Conservation (phyloP, 2,888 invertebrate genomes). For the Trachelus tabidus region DNA sequence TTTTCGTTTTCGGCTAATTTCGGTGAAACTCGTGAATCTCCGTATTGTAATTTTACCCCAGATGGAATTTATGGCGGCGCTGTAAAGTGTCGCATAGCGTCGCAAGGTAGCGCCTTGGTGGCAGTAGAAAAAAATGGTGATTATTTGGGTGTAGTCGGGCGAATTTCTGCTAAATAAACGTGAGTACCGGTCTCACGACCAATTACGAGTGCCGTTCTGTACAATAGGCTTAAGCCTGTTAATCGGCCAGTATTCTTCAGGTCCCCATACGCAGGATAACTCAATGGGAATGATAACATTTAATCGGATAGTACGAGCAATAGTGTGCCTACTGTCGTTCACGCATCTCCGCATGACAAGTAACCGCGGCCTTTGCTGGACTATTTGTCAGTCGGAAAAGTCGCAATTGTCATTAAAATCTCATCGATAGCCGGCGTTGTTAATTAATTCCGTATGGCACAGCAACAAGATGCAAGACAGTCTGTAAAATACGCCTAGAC, state of each 20-base stretch:
- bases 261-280: not conserved
- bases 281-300: conserved; percentile 24
- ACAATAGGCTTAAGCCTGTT: conserved; percentile 1
- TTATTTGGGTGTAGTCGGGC: conserved; percentile 62
- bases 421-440: conserved; percentile 14
- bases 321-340: conserved; percentile 43
- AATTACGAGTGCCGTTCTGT: conserved; percentile 42
- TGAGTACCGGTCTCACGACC: conserved; percentile 52
- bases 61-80: not conserved
- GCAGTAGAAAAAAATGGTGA: conserved; percentile 55
- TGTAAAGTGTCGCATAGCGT: conserved; percentile 26
- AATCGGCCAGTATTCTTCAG: not conserved
- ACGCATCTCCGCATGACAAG: conserved; percentile 50
- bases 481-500: conserved; percentile 39
- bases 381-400: conserved; percentile 17
- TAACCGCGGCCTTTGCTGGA: conserved; percentile 23
- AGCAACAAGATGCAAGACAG: conserved; percentile 9
- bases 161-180: conserved; percentile 53
- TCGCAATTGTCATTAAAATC: conserved; percentile 19
- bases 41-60: not conserved
- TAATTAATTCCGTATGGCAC: not conserved
- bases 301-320: conserved; percentile 8
- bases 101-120: conserved; percentile 27
- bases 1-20: not conserved
- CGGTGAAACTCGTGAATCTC: not conserved